These are phyloP conservation scores for Scaptodrosophila lebanonensis DNA, from an alignment of 1,140 invertebrate species.

Conservation along the genomic window DNA sequence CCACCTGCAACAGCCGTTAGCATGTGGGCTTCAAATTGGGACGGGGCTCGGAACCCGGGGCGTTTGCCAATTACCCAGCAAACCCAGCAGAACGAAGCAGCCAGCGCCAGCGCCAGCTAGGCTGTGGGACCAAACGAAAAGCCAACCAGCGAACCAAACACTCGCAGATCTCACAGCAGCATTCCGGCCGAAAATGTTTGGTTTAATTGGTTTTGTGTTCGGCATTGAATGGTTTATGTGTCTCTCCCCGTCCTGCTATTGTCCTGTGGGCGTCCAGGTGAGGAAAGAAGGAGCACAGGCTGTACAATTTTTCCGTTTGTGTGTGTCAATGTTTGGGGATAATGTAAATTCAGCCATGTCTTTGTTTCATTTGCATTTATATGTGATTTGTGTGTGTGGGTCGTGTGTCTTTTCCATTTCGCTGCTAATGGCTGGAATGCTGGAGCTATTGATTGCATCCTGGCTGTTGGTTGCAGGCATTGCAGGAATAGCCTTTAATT, in stretches of 20 bases:
- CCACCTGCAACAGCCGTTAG: not conserved
- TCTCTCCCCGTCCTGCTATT: not conserved
- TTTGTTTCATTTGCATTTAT: constrained; percentile 47
- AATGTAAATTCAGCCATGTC: constrained; percentile 49
- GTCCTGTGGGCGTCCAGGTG: not conserved
- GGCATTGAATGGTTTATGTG: constrained; percentile 53
- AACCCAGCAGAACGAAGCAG: constrained; percentile 28
- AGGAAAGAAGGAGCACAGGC: not conserved
- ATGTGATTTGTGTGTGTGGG: constrained; percentile 35
- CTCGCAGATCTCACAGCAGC: too few species aligned
- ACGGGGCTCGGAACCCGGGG: constrained; percentile 10
- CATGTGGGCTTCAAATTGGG: not conserved
- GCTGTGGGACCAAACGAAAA: constrained; percentile 14
- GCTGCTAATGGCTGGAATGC: too few species aligned
- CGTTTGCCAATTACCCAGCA: constrained; percentile 36
- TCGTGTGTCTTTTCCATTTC: too few species aligned
- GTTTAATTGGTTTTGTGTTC: constrained; percentile 70
- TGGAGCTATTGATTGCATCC: too few species aligned
- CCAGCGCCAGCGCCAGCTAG: constrained; percentile 29
- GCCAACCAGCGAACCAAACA: constrained; percentile 40
- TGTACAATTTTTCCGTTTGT: constrained; percentile 32
- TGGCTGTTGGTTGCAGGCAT: too few species aligned
- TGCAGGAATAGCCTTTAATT: too few species aligned
- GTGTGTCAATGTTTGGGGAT: constrained; percentile 50
- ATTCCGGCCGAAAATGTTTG: constrained; percentile 63